phyloP scores from a whole-genome alignment of 2,888 invertebrate genomes.

The Agrotis ipsilon region DNA sequence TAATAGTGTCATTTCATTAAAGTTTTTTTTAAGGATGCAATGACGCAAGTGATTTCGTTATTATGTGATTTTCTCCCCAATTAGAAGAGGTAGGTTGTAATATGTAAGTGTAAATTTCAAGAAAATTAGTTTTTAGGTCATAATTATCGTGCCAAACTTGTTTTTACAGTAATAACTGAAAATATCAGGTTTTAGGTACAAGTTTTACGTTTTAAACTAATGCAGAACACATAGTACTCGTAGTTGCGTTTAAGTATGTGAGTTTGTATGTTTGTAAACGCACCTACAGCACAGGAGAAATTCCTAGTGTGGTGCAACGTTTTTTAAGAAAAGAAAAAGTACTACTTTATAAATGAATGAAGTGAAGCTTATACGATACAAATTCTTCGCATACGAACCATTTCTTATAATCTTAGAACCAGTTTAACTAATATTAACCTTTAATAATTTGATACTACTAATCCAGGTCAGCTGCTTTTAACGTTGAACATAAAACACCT shows the following conservation, averaged over 20 bases:
- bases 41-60: slow-evolving; percentile 2
- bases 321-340: too few species aligned
- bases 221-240: slow-evolving; percentile 2
- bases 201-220: slow-evolving; percentile 1
- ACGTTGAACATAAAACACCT: slow-evolving; percentile 67
- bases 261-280: too few species aligned
- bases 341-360: not conserved
- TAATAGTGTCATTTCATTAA: slow-evolving; percentile 36
- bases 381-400: slow-evolving; percentile 15
- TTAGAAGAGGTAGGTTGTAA: slow-evolving; percentile 4
- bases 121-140: slow-evolving; percentile 6
- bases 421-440: slow-evolving; percentile 6
- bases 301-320: too few species aligned
- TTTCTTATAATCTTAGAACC: slow-evolving; percentile 16
- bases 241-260: too few species aligned
- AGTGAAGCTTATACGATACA: not conserved
- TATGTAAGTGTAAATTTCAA: slow-evolving; percentile 8
- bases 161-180: not conserved
- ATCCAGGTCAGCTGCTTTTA: slow-evolving; percentile 61
- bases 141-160: slow-evolving; percentile 6
- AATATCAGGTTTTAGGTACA: not conserved
- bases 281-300: too few species aligned
- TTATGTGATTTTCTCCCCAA: not conserved
- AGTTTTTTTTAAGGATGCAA: slow-evolving; percentile 13
- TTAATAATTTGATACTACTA: slow-evolving; percentile 40